phyloP scores from a whole-genome alignment of 2,113 vertebrate species.

The Dipodomys ordii region DNA sequence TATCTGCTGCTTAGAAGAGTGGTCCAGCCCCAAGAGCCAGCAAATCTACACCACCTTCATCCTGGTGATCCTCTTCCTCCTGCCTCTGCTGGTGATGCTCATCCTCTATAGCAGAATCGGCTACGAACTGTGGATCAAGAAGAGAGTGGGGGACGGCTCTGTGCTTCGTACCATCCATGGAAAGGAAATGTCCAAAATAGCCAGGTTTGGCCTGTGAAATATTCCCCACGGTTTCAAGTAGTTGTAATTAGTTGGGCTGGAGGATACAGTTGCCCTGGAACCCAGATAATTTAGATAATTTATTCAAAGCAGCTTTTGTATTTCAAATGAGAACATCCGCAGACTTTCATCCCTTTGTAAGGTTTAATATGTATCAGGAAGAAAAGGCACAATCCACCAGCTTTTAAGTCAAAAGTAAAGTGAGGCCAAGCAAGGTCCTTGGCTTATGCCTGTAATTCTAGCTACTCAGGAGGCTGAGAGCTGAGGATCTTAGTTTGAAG shows the following conservation, averaged over 20 bases:
- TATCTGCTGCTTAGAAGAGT: slow-evolving; percentile 88
- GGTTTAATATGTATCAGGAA: not conserved
- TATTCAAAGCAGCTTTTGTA: not conserved
- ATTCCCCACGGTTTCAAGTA: not conserved
- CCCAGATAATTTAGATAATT: not conserved
- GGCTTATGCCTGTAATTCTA: too few relatives aligned
- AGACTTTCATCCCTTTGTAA: not conserved
- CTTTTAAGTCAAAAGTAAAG: too few relatives aligned
- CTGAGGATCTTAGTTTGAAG: too few relatives aligned
- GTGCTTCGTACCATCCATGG: slow-evolving; percentile 86
- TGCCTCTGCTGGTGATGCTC: slow-evolving; percentile 87
- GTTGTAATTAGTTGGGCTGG: too few relatives aligned
- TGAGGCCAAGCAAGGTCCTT: too few relatives aligned
- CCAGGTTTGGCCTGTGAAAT: slow-evolving; percentile 81
- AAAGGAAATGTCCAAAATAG: slow-evolving; percentile 87
- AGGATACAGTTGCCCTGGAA: not conserved
- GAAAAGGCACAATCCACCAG: not conserved
- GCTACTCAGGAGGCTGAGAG: too few relatives aligned
- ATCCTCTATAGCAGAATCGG: slow-evolving; percentile 85
- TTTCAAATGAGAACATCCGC: not conserved
- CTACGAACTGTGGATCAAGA: slow-evolving; percentile 89
- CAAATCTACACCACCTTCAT: slow-evolving; percentile 86
- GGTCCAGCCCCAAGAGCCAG: slow-evolving; percentile 84
- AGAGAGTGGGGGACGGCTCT: slow-evolving; percentile 86
- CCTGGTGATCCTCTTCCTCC: slow-evolving; percentile 86